Evolutionary conservation across 2,888 invertebrate species (phyloP).

Genomic region (Limnephilus rhombicus): DNA sequence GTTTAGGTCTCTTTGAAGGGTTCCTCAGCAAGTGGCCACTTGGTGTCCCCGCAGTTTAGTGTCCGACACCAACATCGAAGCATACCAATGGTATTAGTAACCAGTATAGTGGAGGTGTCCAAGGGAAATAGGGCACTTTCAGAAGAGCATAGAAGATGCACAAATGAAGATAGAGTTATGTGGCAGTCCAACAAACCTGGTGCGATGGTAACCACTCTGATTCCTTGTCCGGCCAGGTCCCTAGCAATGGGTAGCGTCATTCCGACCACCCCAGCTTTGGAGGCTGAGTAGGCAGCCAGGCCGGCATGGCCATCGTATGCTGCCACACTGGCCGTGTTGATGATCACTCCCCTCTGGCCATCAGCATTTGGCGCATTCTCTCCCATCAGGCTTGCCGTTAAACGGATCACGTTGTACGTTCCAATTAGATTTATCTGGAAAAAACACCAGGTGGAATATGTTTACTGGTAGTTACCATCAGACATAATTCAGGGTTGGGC

Average conservation of each 20-base stretch:
- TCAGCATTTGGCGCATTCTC: constrained; percentile 89
- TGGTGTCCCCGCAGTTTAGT: no score
- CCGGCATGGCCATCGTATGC: constrained; percentile 98
- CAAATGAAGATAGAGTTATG: not conserved
- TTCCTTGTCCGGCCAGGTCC: constrained; percentile 90
- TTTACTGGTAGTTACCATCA: not conserved
- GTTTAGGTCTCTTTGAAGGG: no score
- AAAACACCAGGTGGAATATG: not conserved
- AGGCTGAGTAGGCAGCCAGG: constrained; percentile 96
- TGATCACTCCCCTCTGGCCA: constrained; percentile 93
- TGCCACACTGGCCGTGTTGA: constrained; percentile 97
- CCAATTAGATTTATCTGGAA: constrained; percentile 92
- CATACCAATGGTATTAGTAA: no score
- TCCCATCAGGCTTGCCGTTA: constrained; percentile 89
- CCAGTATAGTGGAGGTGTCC: no score
- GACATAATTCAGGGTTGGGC: not conserved
- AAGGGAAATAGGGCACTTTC: no score
- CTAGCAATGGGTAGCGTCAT: constrained; percentile 98
- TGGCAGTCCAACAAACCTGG: constrained; percentile 77
- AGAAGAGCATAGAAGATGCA: no score
- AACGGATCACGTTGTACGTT: constrained; percentile 95
- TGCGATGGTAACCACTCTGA: constrained; percentile 88
- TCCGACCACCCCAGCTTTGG: constrained; percentile 95
- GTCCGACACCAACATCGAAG: no score
- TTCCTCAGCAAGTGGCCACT: no score